Conservation (phyloP, 2,888 invertebrate species). For the Troilus luridus region DNA sequence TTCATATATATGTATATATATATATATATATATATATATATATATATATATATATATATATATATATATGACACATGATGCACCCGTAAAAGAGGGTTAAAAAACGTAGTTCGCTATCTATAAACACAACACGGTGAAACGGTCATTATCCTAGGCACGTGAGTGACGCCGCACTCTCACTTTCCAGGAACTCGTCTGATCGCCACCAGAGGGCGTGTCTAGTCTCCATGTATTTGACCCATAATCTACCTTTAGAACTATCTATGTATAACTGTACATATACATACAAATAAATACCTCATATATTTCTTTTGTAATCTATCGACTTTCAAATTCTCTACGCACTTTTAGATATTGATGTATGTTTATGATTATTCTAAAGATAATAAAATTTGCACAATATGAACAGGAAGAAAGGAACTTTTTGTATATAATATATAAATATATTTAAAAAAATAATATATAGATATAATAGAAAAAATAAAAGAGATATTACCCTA, state of each 20-base stretch:
- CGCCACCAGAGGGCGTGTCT: slow-evolving; percentile 45
- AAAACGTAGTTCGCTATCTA: slow-evolving; percentile 16
- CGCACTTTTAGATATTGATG: no score
- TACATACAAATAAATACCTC: no score
- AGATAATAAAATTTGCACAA: no score
- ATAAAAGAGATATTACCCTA: no score
- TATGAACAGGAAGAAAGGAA: no score
- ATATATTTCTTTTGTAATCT: no score
- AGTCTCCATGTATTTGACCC: not conserved
- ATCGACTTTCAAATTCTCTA: no score
- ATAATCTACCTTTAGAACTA: not conserved
- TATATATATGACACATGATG: not conserved
- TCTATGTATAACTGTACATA: no score
- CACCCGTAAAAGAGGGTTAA: not conserved
- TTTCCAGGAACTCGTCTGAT: slow-evolving; percentile 24
- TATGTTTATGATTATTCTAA: no score
- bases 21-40: slow-evolving; percentile 4
- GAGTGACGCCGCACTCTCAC: slow-evolving; percentile 24
- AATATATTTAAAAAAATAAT: no score
- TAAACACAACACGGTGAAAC: slow-evolving; percentile 23
- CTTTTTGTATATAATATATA: no score
- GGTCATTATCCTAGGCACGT: slow-evolving; percentile 25
- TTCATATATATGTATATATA: not conserved
- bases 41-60: not conserved
- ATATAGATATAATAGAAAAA: no score